phyloP scores from a whole-genome alignment of 1,140 invertebrate genomes.

The Arctopsyche grandis region DNA sequence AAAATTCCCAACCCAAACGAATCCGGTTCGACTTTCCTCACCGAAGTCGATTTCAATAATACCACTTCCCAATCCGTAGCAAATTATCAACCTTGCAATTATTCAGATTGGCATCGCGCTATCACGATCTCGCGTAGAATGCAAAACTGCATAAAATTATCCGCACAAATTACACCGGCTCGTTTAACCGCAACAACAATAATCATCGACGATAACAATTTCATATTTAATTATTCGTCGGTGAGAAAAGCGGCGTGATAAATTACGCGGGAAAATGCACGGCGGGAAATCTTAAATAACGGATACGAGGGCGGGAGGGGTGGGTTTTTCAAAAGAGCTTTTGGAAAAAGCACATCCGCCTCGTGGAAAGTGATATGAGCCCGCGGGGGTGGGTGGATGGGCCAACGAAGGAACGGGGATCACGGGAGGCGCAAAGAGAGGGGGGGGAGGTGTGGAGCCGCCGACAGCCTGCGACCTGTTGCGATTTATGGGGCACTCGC shows the following conservation, averaged over 20 bases:
- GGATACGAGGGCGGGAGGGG: not conserved
- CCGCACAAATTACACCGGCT: not conserved
- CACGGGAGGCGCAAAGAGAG: not conserved
- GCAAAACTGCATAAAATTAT: not conserved
- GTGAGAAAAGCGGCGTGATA: no score
- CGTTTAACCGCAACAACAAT: not conserved
- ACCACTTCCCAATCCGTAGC: not conserved
- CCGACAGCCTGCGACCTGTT: conserved; percentile 37
- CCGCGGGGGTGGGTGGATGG: not conserved
- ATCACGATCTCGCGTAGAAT: not conserved
- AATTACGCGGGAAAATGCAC: not conserved
- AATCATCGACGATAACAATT: not conserved
- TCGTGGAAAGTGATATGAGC: conserved; percentile 2
- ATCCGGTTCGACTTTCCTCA: not conserved
- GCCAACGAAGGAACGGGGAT: not conserved
- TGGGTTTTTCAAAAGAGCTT: not conserved
- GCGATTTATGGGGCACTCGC: conserved; percentile 33
- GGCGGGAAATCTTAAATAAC: conserved; percentile 14
- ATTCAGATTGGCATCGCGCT: not conserved
- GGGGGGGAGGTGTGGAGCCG: not conserved
- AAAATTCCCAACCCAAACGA: not conserved
- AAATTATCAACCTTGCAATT: not conserved
- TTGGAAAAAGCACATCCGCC: conserved; percentile 34
- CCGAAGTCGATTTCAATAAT: not conserved
- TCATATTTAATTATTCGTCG: not conserved